Conservation (phyloP, 2,797 vertebrate species). For the Myotis findleyi region DNA sequence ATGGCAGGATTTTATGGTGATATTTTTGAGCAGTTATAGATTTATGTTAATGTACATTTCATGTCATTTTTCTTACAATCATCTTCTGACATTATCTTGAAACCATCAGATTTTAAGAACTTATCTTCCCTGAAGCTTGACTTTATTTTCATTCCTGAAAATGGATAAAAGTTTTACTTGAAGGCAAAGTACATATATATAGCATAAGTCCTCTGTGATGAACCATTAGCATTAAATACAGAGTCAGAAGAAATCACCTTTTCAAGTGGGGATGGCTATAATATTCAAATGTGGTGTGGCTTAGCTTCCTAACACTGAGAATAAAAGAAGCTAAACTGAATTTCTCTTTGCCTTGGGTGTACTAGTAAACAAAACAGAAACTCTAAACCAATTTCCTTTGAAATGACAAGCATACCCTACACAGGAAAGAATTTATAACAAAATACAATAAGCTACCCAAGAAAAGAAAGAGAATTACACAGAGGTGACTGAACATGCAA, state of each 20-base stretch:
- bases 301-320: conserved; percentile 34
- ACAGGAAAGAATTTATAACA: neutral
- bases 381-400: conserved; percentile 52
- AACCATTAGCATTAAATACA: neutral
- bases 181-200: neutral
- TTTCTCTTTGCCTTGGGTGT: neutral
- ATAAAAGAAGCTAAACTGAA: neutral
- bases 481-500: neutral
- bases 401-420: neutral
- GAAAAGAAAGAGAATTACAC: conserved; percentile 56
- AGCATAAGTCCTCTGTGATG: neutral
- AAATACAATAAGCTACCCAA: neutral
- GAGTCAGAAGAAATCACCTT: neutral
- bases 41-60: conserved; percentile 70
- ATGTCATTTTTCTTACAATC: conserved; percentile 64
- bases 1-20: conserved; percentile 46
- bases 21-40: conserved; percentile 73
- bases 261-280: neutral
- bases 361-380: conserved; percentile 34
- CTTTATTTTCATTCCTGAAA: conserved; percentile 7
- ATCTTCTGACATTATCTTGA: conserved; percentile 67
- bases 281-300: neutral
- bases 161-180: conserved; percentile 56
- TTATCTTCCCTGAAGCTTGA: conserved; percentile 45
- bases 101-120: conserved; percentile 60